Conservation (phyloP, 2,113 vertebrate genomes). For the Butastur rufipennis region DNA sequence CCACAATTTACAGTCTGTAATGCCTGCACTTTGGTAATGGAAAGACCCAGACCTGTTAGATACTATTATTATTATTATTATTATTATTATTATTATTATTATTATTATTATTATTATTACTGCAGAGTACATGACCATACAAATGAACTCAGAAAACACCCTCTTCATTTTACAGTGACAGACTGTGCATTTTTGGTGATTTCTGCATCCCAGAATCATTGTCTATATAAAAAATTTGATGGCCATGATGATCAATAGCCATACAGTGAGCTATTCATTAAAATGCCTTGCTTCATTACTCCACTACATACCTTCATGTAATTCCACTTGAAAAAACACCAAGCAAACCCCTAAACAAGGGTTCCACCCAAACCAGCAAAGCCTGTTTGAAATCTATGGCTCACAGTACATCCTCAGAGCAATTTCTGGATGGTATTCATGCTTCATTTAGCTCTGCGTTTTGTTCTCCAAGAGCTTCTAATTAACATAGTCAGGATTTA, state of each 20-base stretch:
- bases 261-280: background rate
- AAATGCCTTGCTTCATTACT: slow-evolving; percentile 4
- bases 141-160: background rate
- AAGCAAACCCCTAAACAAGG: background rate
- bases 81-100: slow-evolving; percentile 9
- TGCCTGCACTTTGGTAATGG: background rate
- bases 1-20: background rate
- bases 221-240: background rate
- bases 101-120: background rate
- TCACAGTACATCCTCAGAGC: background rate
- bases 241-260: background rate
- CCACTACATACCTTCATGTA: background rate
- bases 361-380: background rate
- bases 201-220: background rate
- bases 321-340: background rate
- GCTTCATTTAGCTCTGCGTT: slow-evolving; percentile 35
- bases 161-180: background rate
- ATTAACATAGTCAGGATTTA: background rate
- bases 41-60: slow-evolving; percentile 20
- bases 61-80: background rate
- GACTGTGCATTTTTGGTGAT: background rate
- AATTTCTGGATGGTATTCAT: slow-evolving; percentile 27
- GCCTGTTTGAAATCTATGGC: background rate
- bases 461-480: background rate
- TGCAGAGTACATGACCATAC: background rate